Percentiles rank a stretch among this genome's conserved stretches.
Evolutionary conservation across 2,113 vertebrate genomes (phyloP).

Genomic region (Chitala chitala): DNA sequence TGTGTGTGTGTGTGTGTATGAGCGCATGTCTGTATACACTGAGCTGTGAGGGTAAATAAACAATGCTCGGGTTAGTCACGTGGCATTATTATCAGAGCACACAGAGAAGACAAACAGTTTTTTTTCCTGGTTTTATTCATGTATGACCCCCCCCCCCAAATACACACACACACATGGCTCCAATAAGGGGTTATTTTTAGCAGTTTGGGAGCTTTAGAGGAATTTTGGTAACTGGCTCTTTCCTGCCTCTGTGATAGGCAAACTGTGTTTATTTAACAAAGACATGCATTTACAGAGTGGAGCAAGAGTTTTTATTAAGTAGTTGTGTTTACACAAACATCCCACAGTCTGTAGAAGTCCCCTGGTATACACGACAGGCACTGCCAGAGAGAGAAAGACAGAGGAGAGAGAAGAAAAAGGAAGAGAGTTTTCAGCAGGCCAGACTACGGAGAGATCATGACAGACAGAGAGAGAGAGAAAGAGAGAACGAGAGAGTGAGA

Average conservation of each 20-base stretch:
- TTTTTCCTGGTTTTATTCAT: constrained; percentile 57
- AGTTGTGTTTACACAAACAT: constrained; percentile 16
- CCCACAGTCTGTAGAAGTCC: background rate
- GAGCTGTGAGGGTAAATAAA: constrained; percentile 71
- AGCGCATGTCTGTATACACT: constrained; percentile 48
- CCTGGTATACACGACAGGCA: background rate
- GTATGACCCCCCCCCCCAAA: constrained; percentile 39
- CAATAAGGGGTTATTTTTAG: constrained; percentile 70
- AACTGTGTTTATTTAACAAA: constrained; percentile 39
- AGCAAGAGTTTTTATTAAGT: constrained; percentile 14
- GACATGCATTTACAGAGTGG: background rate
- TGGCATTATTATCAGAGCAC: constrained; percentile 67
- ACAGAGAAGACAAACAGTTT: constrained; percentile 66
- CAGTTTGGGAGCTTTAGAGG: constrained; percentile 45
- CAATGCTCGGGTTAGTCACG: constrained; percentile 52
- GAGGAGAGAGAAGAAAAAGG: background rate
- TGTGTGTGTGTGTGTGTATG: constrained; percentile 32
- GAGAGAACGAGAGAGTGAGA: background rate
- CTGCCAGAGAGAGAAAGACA: background rate
- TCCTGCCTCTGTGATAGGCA: constrained; percentile 40
- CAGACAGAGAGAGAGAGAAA: background rate
- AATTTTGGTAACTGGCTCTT: constrained; percentile 53
- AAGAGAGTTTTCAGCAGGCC: background rate
- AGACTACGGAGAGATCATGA: background rate
- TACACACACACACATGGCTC: constrained; percentile 54